Percentiles rank a stretch among this genome's conserved stretches.
phyloP scores from a whole-genome alignment of 2,113 vertebrate species.

The Mus spicilegus region DNA sequence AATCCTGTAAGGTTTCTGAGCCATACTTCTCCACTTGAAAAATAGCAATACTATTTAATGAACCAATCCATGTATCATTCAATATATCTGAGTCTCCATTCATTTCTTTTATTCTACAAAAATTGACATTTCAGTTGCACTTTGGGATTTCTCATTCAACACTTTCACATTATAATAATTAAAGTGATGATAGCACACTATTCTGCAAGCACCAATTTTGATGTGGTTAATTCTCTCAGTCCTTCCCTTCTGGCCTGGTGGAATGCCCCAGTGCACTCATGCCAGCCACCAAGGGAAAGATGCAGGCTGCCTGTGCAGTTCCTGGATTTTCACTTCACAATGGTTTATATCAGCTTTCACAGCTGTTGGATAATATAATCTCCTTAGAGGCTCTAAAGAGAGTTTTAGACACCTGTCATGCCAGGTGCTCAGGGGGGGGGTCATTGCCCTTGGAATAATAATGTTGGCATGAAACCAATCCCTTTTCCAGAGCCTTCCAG shows the following conservation, averaged over 20 bases:
- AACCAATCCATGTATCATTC: background rate
- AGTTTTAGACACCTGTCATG: conserved; percentile 74
- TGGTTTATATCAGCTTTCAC: conserved; percentile 68
- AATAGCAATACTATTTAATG: background rate
- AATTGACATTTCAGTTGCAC: background rate
- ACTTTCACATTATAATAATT: conserved; percentile 56
- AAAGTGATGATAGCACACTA: conserved; percentile 48
- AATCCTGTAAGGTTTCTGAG: background rate
- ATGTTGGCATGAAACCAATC: background rate
- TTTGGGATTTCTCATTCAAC: background rate
- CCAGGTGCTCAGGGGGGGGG: conserved; percentile 57
- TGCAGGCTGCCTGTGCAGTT: background rate
- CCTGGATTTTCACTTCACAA: conserved; percentile 48
- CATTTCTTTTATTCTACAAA: conserved; percentile 44
- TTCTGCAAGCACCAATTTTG: background rate
- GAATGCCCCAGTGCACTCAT: background rate
- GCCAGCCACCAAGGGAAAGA: background rate
- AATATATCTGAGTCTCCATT: background rate
- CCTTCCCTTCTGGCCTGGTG: background rate
- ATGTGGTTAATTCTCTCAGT: background rate
- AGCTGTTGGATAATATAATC: conserved; percentile 62
- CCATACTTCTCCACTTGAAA: background rate
- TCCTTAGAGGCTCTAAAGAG: conserved; percentile 61
- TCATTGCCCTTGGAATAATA: conserved; percentile 64
- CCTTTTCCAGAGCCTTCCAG: background rate